phyloP scores from a whole-genome alignment of 2,888 invertebrate genomes.

The Chelonus formosanus region DNA sequence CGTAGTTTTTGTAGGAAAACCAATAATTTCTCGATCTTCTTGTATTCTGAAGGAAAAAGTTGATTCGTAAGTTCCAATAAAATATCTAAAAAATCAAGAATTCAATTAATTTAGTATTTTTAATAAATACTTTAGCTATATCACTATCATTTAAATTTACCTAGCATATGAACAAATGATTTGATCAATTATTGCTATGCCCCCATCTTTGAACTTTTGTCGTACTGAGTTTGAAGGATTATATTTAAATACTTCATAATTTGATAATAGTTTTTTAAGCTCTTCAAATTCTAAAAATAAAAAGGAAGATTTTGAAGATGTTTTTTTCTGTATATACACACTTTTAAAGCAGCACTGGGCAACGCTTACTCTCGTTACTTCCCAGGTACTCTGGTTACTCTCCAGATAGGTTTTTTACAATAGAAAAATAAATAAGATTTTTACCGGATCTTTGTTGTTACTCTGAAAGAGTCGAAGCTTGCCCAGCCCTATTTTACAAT shows the following conservation, averaged over 20 bases:
- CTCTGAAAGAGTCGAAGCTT: no score
- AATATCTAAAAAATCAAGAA: constrained; percentile 68
- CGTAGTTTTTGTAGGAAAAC: constrained; percentile 81
- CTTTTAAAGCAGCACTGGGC: constrained; percentile 28
- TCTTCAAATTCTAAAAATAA: constrained; percentile 66
- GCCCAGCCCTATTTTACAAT: no score
- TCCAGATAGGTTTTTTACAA: no score
- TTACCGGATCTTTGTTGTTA: no score
- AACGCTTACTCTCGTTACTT: no score
- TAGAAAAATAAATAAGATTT: background rate
- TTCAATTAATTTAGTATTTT: constrained; percentile 2
- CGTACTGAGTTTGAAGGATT: constrained; percentile 67
- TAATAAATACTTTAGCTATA: background rate
- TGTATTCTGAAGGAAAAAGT: constrained; percentile 97
- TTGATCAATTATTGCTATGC: constrained; percentile 92
- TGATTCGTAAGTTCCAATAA: constrained; percentile 92
- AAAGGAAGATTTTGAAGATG: constrained; percentile 17
- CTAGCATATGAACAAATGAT: constrained; percentile 90
- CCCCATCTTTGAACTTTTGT: constrained; percentile 78
- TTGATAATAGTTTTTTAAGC: constrained; percentile 65
- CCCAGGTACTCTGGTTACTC: no score
- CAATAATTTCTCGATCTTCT: constrained; percentile 95
- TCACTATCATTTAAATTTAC: constrained; percentile 51
- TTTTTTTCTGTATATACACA: no score
- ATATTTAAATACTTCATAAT: constrained; percentile 63